Evolutionary conservation across 1,140 invertebrate genomes (phyloP), one percentile per base, ranked within the genome.

Genomic region (Pachypsylla venusta): DNA sequence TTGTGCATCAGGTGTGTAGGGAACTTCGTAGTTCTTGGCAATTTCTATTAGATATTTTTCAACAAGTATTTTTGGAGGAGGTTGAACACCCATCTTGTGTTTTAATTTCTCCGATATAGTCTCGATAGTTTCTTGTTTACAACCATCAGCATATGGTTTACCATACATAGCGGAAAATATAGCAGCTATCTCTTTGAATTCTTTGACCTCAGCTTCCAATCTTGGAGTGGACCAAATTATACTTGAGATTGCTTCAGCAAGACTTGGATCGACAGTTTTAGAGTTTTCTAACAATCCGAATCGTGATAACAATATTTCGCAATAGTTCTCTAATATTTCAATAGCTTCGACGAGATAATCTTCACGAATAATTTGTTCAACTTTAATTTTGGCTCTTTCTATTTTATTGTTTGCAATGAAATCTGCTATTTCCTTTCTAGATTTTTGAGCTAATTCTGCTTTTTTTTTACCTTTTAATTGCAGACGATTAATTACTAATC

Each of bases 301-400:
- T 69, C 95, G 79, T 1, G 96, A 94, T 16, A 99, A 73, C n/a
- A 99, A 71, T 20, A 99, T 73, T 76, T 99, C 97, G 75, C 95
- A 98, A 70, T 95, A 99, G 93, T 98, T 98, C 77, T 99, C 97
- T 1, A 99, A 79, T 53, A 99, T 78, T 79, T 99, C 97, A 87
- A 98, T 95, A 0, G 95, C 95, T 75, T 99, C 97, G 1, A 99
- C 94, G 72, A 98, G 79, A 71, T 99, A 99, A 75, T 99, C 96
- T 76, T 99, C 96, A 24, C 96, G 81, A 59, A 99, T 97, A 54
- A 99, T 99, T 62, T 98, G 89, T 71, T 99, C 96, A 0, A 99
- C 96, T 30, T 94, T 77, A 62, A 99, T 98, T 71, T 92, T 90
- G 0, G 96, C 96, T 61, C 87, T 76, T 75, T 98, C 93, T 67